Evolutionary conservation across 1,140 invertebrate species (phyloP), one percentile per base, ranked within the genome.

Genomic region (Dinothrombium tinctorium): DNA sequence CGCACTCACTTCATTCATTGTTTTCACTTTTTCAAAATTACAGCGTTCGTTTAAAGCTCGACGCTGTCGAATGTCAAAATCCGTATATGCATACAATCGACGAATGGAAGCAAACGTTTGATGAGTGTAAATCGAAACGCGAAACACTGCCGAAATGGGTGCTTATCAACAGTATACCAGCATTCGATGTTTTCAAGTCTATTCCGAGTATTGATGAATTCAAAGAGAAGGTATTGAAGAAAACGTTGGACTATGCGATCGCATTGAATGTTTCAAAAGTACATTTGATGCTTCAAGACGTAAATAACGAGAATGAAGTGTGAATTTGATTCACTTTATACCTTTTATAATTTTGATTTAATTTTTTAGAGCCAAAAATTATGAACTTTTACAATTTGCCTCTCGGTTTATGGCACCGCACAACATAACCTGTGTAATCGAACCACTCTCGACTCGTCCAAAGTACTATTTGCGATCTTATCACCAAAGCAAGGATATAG

Each of bases 381-480:
- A 28, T 7, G 14, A 40, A 15, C 24, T 46, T 7, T 21, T 46
- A 20, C 14, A 28, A 17, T 15, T 32, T 29, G 41, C 26, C 12
- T 41, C 41, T 14, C 35, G 36, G 9, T 39, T 19, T 24, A n/a
- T 46, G 15, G 15, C 17, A 3, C 4, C 12, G 25, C 9, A 46
- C 11, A 17, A 33, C 12, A 35, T 46, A 7, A 43, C 11, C 7
- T 33, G 36, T 33, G 14, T 46, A 12, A 43, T 46, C 15, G 45
- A 46, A 40, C 45, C 45, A 9, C 22, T 46, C 14, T 42, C 41
- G 3, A 33, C 22, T 15, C 12, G 45, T 12, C 4, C 22, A 12
- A 38, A 39, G 23, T 46, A 46, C 20, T 46, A 46, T 37, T 22
- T 46, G 8, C 15, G 45, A 22, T 46, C 41, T 21, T 46, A 46